Conservation (phyloP, 2,113 vertebrate genomes). For the mouse (Mus musculus) region DNA sequence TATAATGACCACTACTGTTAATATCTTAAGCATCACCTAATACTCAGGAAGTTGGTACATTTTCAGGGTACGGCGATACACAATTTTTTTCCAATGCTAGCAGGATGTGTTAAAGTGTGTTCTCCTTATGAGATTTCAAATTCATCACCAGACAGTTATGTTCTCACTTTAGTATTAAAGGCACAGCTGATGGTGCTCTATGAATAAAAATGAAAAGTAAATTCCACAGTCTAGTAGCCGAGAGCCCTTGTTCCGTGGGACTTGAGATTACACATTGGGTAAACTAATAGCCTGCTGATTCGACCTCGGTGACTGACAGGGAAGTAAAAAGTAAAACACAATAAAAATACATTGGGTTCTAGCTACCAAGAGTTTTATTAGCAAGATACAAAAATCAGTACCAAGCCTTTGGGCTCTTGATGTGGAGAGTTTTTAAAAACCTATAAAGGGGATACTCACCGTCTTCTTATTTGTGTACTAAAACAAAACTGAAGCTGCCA, state of each 20-base stretch:
- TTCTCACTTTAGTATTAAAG: slow-evolving; percentile 77
- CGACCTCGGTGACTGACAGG: slow-evolving; percentile 48
- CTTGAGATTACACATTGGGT: slow-evolving; percentile 64
- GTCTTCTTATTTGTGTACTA: slow-evolving; percentile 14
- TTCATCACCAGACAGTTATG: slow-evolving; percentile 73
- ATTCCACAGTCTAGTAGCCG: slow-evolving; percentile 65
- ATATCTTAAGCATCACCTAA: slow-evolving; percentile 54
- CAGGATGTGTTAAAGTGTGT: slow-evolving; percentile 44
- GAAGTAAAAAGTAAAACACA: not conserved
- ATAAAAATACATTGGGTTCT: slow-evolving; percentile 34
- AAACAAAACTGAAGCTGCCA: slow-evolving; percentile 17
- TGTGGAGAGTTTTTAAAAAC: not conserved
- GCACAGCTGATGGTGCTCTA: slow-evolving; percentile 52
- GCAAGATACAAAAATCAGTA: slow-evolving; percentile 58
- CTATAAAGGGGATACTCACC: slow-evolving; percentile 32
- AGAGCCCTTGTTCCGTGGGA: slow-evolving; percentile 56
- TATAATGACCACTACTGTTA: slow-evolving; percentile 48
- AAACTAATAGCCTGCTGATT: slow-evolving; percentile 69
- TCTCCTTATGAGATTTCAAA: slow-evolving; percentile 74
- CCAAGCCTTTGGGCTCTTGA: slow-evolving; percentile 50
- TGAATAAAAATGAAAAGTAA: slow-evolving; percentile 82
- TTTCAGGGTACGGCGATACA: slow-evolving; percentile 2
- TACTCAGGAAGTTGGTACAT: slow-evolving; percentile 49
- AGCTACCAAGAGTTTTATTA: slow-evolving; percentile 56
- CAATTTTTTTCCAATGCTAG: slow-evolving; percentile 21